Base-by-base conservation (phyloP, 2,888 invertebrate species). In the Hymenopus coronatus region DNA sequence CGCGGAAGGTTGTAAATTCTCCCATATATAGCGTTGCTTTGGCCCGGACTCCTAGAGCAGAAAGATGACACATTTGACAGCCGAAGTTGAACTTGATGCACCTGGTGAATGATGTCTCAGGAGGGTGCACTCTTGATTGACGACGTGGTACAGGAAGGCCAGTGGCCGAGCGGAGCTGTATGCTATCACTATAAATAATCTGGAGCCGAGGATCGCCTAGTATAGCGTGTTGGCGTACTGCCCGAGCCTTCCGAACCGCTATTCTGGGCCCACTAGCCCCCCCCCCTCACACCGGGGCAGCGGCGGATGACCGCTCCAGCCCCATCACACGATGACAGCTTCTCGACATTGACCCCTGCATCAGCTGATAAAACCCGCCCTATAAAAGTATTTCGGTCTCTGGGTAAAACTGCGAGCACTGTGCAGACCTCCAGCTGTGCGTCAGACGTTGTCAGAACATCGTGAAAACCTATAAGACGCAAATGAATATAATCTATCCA, bases 171-270 rank as follows among this genome's bases (percentile, higher is more conserved):
- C 85, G 46, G 86, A 90, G 70, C 70, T 94, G 93, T 93, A 93
- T 93, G 94, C 94, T 94, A 93, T 93, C 93, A 94, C 96, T 96
- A 96, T 96, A 95, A 96, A 96, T 96, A 96, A 95, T 94, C 94
- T 94, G 94, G 94, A 94, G 92, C 94, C 94, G 94, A 94, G 54
- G 95, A 97, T 96, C 96, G 96, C 97, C 97, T 96, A 97, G 96
- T 97, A 97, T 97, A 97, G 97, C 95, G 95, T 95, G 95, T 96
- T 97, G 97, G 97, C 96, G 93, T 91, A 91, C 90, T 94, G 97
- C 97, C 97, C 88, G 28, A 7, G 27, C 40, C 46, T 25, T 25
- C 30, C 12, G 25, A 20, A 81, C 20, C 81, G 88, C 82, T 88
- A 88, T 88, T 88, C 85, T 88, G n/a, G 70, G 83, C n/a, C 30